Percentiles rank a stretch among this genome's conserved stretches.
These are phyloP conservation scores for Heliconius aoede DNA, from an alignment of 2,888 invertebrate genomes.

Conservation along the genomic window DNA sequence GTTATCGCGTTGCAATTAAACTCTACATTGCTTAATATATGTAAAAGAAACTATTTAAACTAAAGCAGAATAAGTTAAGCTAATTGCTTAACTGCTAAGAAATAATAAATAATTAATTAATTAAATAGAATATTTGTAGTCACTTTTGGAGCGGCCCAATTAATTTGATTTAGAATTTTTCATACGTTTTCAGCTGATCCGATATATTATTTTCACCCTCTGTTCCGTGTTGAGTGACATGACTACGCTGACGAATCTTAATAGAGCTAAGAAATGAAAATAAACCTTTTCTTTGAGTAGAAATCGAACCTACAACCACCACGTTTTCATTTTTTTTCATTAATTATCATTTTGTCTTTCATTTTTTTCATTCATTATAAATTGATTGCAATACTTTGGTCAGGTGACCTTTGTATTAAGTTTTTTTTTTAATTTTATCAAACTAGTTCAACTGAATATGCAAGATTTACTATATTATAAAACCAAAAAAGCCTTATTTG, in stretches of 20 bases:
- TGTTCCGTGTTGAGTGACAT: background rate
- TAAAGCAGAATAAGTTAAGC: background rate
- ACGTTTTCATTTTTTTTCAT: background rate
- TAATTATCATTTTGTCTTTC: too few species aligned
- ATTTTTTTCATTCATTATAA: too few species aligned
- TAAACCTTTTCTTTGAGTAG: background rate
- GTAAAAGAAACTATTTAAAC: background rate
- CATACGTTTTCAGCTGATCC: background rate
- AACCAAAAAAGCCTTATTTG: conserved; percentile 29
- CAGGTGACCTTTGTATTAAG: background rate
- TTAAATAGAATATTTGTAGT: background rate
- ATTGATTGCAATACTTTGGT: background rate
- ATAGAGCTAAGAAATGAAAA: background rate
- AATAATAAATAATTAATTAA: background rate
- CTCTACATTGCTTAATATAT: background rate
- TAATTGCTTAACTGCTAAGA: background rate
- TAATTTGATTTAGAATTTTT: background rate
- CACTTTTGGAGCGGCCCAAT: background rate
- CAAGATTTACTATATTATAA: conserved; percentile 34
- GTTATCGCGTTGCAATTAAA: background rate
- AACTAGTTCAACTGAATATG: conserved; percentile 38
- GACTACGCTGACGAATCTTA: too few species aligned
- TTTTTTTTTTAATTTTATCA: too few species aligned
- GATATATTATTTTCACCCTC: background rate
- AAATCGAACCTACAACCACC: background rate